Base-by-base conservation (phyloP, 2,797 vertebrate species). In the Pachyuromys duprasi region DNA sequence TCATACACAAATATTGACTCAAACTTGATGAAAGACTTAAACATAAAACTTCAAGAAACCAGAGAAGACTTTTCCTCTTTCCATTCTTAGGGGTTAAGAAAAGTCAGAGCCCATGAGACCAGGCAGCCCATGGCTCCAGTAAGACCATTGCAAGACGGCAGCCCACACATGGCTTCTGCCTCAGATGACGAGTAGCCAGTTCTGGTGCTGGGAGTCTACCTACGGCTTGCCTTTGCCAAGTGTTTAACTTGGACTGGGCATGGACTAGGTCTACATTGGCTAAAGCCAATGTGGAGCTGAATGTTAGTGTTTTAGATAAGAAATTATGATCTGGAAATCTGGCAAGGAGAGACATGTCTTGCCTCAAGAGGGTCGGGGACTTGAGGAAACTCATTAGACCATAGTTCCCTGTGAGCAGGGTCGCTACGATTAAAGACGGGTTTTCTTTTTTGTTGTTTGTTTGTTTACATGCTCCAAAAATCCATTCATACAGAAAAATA, bases 381-480 rank as follows among this genome's bases (percentile, higher is more conserved):
- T 92, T 53, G 26, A 95, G 63, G 45, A 81, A 76, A 69, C 36
- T 94, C 79, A 76, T 26, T 87, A 88, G 86, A 70, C 28, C 69
- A 70, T 60, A 95, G 4, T 93, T 81, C 81, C 36, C 36, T 36
- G 2, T 57, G 83, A 49, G 33, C 9, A 94, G 33, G 53, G 33
- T 82, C 55, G 86, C 31, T 78, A 20, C 93, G 78, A 90, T 90
- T 89, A 79, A 92, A 80, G 28, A 74, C 14, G 45, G 39, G 39
- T 55, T 72, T 95, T 95, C 13, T 86, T 86, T 75, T 81, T 55
- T n/a, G n/a, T n/a, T n/a, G n/a, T n/a, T n/a, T n/a, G n/a, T n/a
- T 79, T 39, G 53, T 92, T 90, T 24, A 42, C 26, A 53, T 42
- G 36, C 24, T 96, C 63, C 60, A 90, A 96, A 33, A n/a, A 91